Evolutionary conservation across 2,113 vertebrate species (phyloP).

Genomic region (Gila orcuttii): DNA sequence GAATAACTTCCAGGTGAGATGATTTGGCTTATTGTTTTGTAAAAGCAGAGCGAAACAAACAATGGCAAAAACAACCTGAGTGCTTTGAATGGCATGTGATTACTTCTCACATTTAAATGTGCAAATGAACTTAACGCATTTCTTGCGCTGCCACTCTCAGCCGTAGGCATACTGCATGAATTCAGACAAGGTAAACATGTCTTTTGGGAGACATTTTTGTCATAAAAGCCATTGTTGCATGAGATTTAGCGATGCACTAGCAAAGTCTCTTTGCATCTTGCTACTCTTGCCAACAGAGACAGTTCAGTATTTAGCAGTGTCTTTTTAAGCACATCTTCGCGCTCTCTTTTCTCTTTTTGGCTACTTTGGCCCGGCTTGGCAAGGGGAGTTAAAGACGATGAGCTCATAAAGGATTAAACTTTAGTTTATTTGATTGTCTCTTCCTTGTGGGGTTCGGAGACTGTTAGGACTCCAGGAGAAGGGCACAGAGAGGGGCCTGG

Average conservation of each 20-base stretch:
- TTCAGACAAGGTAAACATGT: not conserved
- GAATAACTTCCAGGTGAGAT: constrained; percentile 19
- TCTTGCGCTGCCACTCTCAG: not conserved
- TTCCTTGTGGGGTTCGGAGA: constrained; percentile 68
- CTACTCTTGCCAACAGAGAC: constrained; percentile 1
- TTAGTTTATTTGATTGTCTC: constrained; percentile 79
- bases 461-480: constrained; percentile 55
- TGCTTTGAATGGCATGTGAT: constrained; percentile 15
- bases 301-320: constrained; percentile 29
- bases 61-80: constrained; percentile 18
- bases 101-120: constrained; percentile 32
- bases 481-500: constrained; percentile 67
- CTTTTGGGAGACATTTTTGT: constrained; percentile 9
- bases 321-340: constrained; percentile 60
- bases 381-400: constrained; percentile 65
- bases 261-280: not conserved
- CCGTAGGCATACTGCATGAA: not conserved
- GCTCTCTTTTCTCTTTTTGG: constrained; percentile 49
- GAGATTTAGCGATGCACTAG: not conserved
- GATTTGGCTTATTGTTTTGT: constrained; percentile 40
- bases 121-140: constrained; percentile 12
- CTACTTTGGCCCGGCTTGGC: constrained; percentile 53
- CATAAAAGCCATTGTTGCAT: constrained; percentile 12
- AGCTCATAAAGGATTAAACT: constrained; percentile 79
- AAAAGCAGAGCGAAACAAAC: constrained; percentile 2